Percentiles rank a stretch among this genome's conserved stretches.
phyloP scores from a whole-genome alignment of 2,888 invertebrate genomes.

The Neocrepidodera transversa region DNA sequence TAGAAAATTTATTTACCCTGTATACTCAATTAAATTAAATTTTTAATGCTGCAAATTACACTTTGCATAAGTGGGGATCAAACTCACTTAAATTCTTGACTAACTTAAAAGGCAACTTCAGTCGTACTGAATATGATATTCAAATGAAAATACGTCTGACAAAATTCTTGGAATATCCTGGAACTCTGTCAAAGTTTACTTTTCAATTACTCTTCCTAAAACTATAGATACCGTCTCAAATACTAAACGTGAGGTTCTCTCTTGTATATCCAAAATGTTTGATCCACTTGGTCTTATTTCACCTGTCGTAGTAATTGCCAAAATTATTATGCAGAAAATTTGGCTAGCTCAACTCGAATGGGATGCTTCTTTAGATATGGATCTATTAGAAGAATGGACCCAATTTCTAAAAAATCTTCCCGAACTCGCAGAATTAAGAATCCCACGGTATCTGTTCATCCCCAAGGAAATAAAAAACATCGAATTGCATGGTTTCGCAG shows the following conservation, averaged over 20 bases:
- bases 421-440: neutral
- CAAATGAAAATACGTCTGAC: neutral
- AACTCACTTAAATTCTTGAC: too few species aligned
- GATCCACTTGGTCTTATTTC: neutral
- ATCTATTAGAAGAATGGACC: neutral
- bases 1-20: too few species aligned
- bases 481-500: slow-evolving; percentile 7
- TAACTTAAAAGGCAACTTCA: too few species aligned
- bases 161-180: neutral
- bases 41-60: too few species aligned
- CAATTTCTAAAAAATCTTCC: neutral
- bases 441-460: neutral
- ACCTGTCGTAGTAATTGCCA: neutral
- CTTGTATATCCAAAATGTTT: neutral
- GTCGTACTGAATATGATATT: neutral
- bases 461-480: neutral
- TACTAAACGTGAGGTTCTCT: neutral
- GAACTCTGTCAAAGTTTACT: neutral
- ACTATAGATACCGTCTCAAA: too few species aligned
- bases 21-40: too few species aligned
- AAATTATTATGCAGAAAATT: neutral
- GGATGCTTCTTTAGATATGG: neutral
- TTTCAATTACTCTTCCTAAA: neutral
- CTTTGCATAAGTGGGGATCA: too few species aligned
- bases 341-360: neutral